Percentiles rank a stretch among this genome's conserved stretches.
These are phyloP conservation scores for Lagria hirta DNA, from an alignment of 2,888 invertebrate genomes.

Conservation along the genomic window DNA sequence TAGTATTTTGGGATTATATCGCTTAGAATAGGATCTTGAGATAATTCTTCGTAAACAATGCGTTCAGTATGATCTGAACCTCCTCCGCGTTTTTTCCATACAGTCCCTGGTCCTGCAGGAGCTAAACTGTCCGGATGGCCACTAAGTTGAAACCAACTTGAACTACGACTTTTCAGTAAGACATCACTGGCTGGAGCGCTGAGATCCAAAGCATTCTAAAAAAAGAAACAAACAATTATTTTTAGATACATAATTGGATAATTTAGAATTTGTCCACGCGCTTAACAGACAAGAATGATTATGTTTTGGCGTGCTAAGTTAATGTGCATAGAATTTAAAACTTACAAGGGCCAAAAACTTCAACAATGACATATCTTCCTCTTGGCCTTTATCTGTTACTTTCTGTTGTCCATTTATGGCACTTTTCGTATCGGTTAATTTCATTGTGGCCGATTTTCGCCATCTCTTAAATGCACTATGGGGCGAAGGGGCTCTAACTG, in stretches of 20 bases:
- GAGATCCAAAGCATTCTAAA: conserved; percentile 87
- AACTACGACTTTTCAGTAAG: conserved; percentile 69
- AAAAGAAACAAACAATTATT: conserved; percentile 43
- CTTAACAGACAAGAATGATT: too few species aligned
- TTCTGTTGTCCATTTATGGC: conserved; percentile 31
- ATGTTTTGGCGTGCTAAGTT: not conserved
- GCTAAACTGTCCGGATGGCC: conserved; percentile 93
- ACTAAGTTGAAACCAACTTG: conserved; percentile 87
- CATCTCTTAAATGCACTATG: conserved; percentile 51
- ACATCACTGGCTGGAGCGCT: conserved; percentile 89
- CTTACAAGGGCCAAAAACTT: conserved; percentile 82
- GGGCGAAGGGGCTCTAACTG: conserved; percentile 40
- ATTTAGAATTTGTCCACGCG: conserved; percentile 1
- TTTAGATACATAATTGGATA: too few species aligned
- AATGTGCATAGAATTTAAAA: conserved; percentile 41
- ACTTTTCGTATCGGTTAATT: conserved; percentile 38
- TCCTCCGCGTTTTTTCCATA: conserved; percentile 84
- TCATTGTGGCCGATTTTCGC: conserved; percentile 42
- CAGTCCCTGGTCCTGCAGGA: conserved; percentile 89
- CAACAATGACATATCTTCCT: conserved; percentile 59
- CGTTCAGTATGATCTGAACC: conserved; percentile 73
- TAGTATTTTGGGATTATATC: conserved; percentile 82
- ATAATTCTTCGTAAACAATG: conserved; percentile 76
- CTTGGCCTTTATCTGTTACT: conserved; percentile 31
- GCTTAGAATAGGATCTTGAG: conserved; percentile 70